phyloP scores from a whole-genome alignment of 2,113 vertebrate genomes.

The Macaca nemestrina region DNA sequence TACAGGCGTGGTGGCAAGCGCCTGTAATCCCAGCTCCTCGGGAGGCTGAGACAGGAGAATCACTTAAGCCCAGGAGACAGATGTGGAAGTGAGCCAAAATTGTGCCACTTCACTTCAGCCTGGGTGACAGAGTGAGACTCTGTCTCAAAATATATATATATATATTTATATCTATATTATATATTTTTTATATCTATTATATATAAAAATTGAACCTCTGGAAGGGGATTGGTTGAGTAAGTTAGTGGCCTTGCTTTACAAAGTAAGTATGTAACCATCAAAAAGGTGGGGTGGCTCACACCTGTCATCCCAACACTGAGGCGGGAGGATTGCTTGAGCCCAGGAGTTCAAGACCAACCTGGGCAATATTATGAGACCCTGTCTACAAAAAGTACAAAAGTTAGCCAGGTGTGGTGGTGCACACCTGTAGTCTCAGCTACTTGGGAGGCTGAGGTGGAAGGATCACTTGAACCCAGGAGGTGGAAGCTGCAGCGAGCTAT shows the following conservation, averaged over 20 bases:
- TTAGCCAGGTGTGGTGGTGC: neutral
- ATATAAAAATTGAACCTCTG: neutral
- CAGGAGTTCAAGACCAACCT: neutral
- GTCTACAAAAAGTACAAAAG: no score
- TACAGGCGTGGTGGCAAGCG: no score
- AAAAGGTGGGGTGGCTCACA: neutral
- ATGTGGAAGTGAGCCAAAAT: no score
- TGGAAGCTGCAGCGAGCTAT: fast-evolving
- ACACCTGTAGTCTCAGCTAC: neutral
- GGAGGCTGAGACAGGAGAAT: no score
- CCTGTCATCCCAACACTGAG: neutral
- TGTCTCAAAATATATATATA: no score
- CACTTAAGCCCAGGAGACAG: no score
- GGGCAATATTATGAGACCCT: no score
- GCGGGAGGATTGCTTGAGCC: neutral
- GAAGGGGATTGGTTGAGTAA: neutral
- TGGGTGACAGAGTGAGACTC: no score
- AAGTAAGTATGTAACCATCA: neutral
- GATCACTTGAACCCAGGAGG: neutral
- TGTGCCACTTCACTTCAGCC: no score
- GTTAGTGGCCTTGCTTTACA: neutral
- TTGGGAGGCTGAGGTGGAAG: neutral
- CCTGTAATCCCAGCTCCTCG: no score
- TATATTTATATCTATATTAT: no score
- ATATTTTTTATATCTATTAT: no score